Evolutionary conservation across 2,113 vertebrate species (phyloP).

Genomic region (Siphamia tubifer): DNA sequence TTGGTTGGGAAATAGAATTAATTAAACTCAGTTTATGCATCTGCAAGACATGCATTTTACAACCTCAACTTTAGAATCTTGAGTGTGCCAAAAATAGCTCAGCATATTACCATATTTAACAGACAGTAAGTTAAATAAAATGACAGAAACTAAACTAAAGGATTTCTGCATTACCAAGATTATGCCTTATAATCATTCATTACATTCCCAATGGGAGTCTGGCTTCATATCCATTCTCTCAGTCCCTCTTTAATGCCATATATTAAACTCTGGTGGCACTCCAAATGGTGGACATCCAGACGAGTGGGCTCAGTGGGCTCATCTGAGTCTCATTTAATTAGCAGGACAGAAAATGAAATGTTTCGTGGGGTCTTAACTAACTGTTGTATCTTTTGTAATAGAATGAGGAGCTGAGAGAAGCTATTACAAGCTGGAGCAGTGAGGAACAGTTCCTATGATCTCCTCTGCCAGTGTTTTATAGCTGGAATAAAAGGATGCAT

Average conservation of each 20-base stretch:
- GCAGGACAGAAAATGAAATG: conserved; percentile 73
- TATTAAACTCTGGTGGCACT: conserved; percentile 79
- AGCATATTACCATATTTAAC: conserved; percentile 53
- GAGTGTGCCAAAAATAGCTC: conserved; percentile 49
- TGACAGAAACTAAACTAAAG: conserved; percentile 69
- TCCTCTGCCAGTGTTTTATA: conserved; percentile 65
- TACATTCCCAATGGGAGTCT: conserved; percentile 79
- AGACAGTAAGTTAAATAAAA: conserved; percentile 70
- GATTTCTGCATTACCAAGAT: conserved; percentile 78
- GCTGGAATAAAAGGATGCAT: conserved; percentile 60
- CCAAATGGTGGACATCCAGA: conserved; percentile 72
- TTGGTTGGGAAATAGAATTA: neutral
- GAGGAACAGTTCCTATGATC: conserved; percentile 23
- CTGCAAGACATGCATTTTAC: conserved; percentile 44
- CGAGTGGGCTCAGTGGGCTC: conserved; percentile 75
- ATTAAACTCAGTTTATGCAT: conserved; percentile 36
- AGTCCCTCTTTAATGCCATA: conserved; percentile 79
- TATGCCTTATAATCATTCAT: conserved; percentile 79
- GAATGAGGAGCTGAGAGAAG: conserved; percentile 62
- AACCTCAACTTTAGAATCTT: conserved; percentile 26
- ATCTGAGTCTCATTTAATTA: conserved; percentile 81
- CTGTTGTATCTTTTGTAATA: conserved; percentile 76
- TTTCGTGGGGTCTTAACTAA: conserved; percentile 77
- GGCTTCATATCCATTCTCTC: conserved; percentile 77
- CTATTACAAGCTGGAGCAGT: conserved; percentile 57